phyloP scores from a whole-genome alignment of 2,888 invertebrate species.

The Rhyacophila evoluta region DNA sequence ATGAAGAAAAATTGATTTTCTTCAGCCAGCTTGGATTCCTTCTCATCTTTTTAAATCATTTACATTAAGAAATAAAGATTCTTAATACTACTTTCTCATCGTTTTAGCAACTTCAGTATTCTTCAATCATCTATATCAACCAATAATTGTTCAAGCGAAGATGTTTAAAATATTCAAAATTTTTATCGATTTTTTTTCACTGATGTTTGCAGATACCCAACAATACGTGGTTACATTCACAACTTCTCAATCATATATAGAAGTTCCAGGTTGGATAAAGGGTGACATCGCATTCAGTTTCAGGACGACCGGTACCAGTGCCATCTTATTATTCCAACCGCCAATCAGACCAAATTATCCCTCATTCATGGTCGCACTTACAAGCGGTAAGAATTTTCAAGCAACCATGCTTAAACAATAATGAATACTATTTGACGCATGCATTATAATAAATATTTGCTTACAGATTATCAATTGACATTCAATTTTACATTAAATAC shows the following conservation, averaged over 20 bases:
- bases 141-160: too few relatives aligned
- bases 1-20: too few relatives aligned
- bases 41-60: too few relatives aligned
- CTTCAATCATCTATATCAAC: too few relatives aligned
- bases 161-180: too few relatives aligned
- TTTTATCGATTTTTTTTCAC: too few relatives aligned
- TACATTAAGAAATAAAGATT: too few relatives aligned
- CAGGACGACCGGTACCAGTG: constrained; percentile 90
- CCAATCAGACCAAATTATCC: constrained; percentile 90
- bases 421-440: background rate
- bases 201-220: constrained; percentile 86
- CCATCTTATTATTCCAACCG: constrained; percentile 90
- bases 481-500: constrained; percentile 92
- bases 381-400: constrained; percentile 72
- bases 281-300: constrained; percentile 95
- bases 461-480: constrained; percentile 83
- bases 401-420: too few relatives aligned
- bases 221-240: constrained; percentile 94
- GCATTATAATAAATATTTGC: background rate
- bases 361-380: constrained; percentile 91
- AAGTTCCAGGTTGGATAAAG: constrained; percentile 93
- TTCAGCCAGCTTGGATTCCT: too few relatives aligned
- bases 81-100: too few relatives aligned
- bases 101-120: too few relatives aligned
- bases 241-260: constrained; percentile 91